Evolutionary conservation across 1,140 invertebrate species (phyloP).

Genomic region (Drosophila ercepeae): DNA sequence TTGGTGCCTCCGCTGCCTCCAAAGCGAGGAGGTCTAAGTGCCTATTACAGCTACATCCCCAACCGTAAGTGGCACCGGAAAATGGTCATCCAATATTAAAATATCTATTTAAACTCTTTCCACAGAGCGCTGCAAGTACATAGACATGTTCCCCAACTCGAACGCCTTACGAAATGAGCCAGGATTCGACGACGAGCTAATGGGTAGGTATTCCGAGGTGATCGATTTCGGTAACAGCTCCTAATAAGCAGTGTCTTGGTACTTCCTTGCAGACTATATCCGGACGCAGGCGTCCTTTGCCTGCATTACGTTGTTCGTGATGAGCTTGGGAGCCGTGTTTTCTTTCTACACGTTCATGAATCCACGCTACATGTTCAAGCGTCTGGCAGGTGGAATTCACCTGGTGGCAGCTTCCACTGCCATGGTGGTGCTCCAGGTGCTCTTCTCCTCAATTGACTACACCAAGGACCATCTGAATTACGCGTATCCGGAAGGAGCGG

Average conservation of each 20-base stretch:
- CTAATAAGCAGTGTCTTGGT: conserved; percentile 69
- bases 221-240: conserved; percentile 6
- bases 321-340: conserved; percentile 92
- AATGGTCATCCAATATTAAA: neutral
- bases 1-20: conserved; percentile 75
- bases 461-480: conserved; percentile 88
- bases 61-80: conserved; percentile 55
- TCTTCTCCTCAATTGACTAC: conserved; percentile 89
- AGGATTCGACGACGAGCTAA: conserved; percentile 85
- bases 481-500: conserved; percentile 88
- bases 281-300: conserved; percentile 93
- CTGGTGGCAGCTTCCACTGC: conserved; percentile 89
- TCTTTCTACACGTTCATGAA: conserved; percentile 94
- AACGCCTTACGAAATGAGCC: conserved; percentile 85
- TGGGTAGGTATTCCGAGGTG: conserved; percentile 84
- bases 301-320: conserved; percentile 91
- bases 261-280: conserved; percentile 89
- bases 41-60: conserved; percentile 73
- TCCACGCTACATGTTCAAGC: conserved; percentile 95
- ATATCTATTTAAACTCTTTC: neutral
- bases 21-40: conserved; percentile 49
- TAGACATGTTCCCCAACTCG: conserved; percentile 86
- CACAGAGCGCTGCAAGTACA: conserved; percentile 86
- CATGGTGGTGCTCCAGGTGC: conserved; percentile 92
- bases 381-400: conserved; percentile 92